Percentiles rank a stretch among this genome's conserved stretches.
phyloP scores from a whole-genome alignment of 2,113 vertebrate genomes.

The Triplophysa dalaica region DNA sequence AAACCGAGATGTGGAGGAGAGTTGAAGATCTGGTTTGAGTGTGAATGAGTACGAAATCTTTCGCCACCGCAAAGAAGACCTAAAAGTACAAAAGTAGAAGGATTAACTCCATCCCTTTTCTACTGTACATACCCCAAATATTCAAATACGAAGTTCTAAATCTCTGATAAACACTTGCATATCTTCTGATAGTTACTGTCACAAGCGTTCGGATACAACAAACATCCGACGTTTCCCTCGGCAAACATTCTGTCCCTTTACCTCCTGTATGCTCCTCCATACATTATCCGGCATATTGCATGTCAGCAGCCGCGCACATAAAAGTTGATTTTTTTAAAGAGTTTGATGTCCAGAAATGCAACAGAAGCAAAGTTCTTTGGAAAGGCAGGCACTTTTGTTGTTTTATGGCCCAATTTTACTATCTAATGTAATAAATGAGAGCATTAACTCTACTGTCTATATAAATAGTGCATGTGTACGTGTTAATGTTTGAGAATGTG shows the following conservation, averaged over 20 bases:
- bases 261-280: constrained; percentile 56
- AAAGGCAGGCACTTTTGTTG: constrained; percentile 65
- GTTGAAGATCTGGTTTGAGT: constrained; percentile 25
- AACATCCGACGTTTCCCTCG: constrained; percentile 26
- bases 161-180: too few relatives aligned
- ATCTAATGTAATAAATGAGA: constrained; percentile 68
- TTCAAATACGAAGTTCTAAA: not conserved
- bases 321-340: constrained; percentile 62
- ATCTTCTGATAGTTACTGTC: not conserved
- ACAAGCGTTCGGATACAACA: constrained; percentile 16
- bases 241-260: constrained; percentile 56
- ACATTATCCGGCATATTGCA: constrained; percentile 58
- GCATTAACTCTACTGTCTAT: constrained; percentile 63
- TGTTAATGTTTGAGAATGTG: constrained; percentile 40
- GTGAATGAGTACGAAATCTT: constrained; percentile 35
- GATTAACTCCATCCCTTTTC: not conserved
- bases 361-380: constrained; percentile 67
- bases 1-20: constrained; percentile 9
- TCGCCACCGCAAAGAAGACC: not conserved
- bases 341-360: constrained; percentile 68
- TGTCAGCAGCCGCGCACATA: constrained; percentile 66
- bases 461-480: constrained; percentile 59
- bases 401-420: constrained; percentile 71
- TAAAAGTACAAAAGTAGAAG: not conserved
- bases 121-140: not conserved